Evolutionary conservation across 2,888 invertebrate genomes (phyloP).

Genomic region (Dynastes maya): DNA sequence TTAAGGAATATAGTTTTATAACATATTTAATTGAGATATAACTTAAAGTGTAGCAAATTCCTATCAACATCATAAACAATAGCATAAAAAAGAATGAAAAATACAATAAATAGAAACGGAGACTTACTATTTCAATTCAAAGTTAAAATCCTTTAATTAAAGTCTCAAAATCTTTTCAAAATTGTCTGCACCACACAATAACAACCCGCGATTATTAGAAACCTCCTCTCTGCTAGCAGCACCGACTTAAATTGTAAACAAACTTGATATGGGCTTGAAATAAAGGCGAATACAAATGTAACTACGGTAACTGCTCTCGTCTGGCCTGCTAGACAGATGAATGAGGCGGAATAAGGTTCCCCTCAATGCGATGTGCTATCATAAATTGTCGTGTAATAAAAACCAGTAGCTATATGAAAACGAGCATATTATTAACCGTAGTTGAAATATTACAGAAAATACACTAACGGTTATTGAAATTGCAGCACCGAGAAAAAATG

Average conservation of each 20-base stretch:
- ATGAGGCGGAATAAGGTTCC: not conserved
- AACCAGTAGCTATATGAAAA: not conserved
- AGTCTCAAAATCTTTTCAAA: not conserved
- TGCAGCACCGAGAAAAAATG: too few species aligned
- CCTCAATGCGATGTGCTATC: not conserved
- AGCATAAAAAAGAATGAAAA: not conserved
- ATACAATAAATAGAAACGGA: not conserved
- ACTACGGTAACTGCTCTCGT: not conserved
- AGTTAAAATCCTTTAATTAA: not conserved
- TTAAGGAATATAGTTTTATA: too few species aligned
- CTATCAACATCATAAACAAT: too few species aligned
- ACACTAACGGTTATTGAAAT: not conserved
- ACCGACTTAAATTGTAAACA: too few species aligned
- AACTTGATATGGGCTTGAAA: not conserved
- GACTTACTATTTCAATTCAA: conserved; percentile 4
- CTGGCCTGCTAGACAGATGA: conserved; percentile 1
- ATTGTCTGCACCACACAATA: not conserved
- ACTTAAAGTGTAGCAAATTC: too few species aligned
- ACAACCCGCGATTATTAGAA: not conserved
- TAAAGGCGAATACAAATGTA: not conserved
- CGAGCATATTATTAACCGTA: not conserved
- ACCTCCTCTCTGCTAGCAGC: too few species aligned
- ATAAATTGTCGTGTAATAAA: not conserved
- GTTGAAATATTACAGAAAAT: not conserved
- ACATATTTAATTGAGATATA: too few species aligned